phyloP scores from a whole-genome alignment of 2,888 invertebrate genomes.

The Papilio demoleus region DNA sequence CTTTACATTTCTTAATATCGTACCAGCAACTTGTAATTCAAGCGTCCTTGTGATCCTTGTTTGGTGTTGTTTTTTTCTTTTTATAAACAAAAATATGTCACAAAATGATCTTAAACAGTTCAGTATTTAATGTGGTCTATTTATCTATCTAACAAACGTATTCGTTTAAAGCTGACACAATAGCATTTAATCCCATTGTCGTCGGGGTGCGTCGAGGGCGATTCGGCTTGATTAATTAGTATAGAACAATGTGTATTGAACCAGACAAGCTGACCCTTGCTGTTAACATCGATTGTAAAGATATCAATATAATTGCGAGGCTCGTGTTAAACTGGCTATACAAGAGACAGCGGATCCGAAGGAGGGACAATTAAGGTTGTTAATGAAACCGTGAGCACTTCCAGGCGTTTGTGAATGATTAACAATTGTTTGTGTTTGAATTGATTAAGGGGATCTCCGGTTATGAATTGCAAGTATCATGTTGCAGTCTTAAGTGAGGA shows the following conservation, averaged over 20 bases:
- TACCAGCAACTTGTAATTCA: no score
- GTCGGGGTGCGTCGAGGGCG: constrained; percentile 52
- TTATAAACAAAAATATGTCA: constrained; percentile 14
- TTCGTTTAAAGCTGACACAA: constrained; percentile 67
- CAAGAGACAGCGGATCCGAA: constrained; percentile 49
- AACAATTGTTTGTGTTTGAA: constrained; percentile 47
- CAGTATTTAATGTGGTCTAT: constrained; percentile 45
- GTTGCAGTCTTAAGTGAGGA: constrained; percentile 30
- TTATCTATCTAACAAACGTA: constrained; percentile 45
- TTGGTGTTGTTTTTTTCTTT: no score
- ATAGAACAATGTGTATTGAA: constrained; percentile 52
- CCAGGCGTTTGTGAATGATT: constrained; percentile 58
- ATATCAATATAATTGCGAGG: constrained; percentile 35
- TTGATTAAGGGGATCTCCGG: constrained; percentile 36
- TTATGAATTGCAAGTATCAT: constrained; percentile 39
- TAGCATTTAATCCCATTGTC: constrained; percentile 70
- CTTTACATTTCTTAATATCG: no score
- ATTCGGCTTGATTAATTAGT: constrained; percentile 75
- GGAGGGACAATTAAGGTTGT: constrained; percentile 60
- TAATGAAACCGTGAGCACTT: constrained; percentile 59
- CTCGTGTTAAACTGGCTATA: constrained; percentile 44
- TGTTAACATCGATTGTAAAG: background rate
- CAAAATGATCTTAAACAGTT: constrained; percentile 18
- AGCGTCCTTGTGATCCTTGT: no score
- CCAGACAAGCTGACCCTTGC: constrained; percentile 24